Conservation (phyloP, 2,113 vertebrate species). For the Todiramphus saurophagus region DNA sequence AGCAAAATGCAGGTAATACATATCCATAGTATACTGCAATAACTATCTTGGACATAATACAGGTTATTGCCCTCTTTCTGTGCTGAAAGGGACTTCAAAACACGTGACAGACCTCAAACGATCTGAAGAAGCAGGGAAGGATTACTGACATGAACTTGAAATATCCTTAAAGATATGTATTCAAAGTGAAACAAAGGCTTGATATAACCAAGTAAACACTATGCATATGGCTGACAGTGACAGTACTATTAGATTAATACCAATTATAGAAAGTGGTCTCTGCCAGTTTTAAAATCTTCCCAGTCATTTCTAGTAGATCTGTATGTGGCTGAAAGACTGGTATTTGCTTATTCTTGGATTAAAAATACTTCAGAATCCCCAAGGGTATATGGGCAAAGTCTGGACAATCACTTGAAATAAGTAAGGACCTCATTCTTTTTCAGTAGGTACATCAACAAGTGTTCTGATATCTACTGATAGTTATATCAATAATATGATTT, state of each 20-base stretch:
- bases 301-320: not conserved
- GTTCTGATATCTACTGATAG: not conserved
- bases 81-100: not conserved
- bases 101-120: not conserved
- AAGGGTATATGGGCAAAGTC: not conserved
- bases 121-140: not conserved
- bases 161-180: not conserved
- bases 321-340: not conserved
- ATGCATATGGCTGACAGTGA: fast-evolving
- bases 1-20: not conserved
- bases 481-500: not conserved
- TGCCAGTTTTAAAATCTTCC: not conserved
- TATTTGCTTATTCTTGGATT: not conserved
- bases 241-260: not conserved
- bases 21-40: not conserved
- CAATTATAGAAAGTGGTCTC: not conserved
- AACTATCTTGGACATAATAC: not conserved
- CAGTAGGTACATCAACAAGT: not conserved
- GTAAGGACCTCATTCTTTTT: not conserved
- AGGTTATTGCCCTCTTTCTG: not conserved
- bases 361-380: not conserved
- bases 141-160: not conserved
- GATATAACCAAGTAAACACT: not conserved
- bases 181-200: not conserved
- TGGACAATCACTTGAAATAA: not conserved